These are phyloP conservation scores for Melospiza georgiana DNA, from an alignment of 2,113 vertebrate species.

Conservation along the genomic window DNA sequence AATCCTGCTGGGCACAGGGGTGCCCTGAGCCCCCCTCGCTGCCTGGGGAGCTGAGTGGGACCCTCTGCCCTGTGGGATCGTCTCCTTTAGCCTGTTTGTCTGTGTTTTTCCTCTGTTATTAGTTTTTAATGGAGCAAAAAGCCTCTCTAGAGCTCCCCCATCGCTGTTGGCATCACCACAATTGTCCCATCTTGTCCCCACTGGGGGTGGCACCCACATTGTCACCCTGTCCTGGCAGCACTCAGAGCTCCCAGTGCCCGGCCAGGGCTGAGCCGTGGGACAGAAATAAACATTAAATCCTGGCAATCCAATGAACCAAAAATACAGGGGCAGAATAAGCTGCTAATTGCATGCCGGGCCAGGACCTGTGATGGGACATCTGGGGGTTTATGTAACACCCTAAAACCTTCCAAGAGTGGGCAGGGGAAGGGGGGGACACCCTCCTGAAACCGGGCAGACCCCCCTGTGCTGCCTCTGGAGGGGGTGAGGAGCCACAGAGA, in stretches of 20 bases:
- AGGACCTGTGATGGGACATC: background rate
- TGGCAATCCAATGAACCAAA: conserved; percentile 68
- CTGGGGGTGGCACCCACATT: background rate
- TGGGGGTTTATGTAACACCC: background rate
- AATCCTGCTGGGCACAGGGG: background rate
- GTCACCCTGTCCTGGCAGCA: accelerated
- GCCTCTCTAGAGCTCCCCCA: background rate
- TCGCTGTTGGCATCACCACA: accelerated
- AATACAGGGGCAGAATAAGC: conserved; percentile 46
- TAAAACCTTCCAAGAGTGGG: background rate
- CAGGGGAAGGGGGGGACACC: background rate
- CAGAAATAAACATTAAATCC: conserved; percentile 53
- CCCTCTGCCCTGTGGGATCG: accelerated
- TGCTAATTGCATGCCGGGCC: background rate
- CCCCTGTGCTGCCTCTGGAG: background rate
- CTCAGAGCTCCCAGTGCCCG: background rate
- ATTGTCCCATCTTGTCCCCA: accelerated
- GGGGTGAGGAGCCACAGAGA: accelerated
- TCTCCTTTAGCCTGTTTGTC: background rate
- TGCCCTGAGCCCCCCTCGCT: background rate
- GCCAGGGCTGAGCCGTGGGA: background rate
- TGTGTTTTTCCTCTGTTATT: background rate
- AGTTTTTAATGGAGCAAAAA: background rate
- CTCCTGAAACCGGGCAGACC: background rate
- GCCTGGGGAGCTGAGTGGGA: background rate